Percentiles rank a stretch among this genome's conserved stretches.
Evolutionary conservation across 2,888 invertebrate species (phyloP).

Genomic region (Dicranocentrus wangi): DNA sequence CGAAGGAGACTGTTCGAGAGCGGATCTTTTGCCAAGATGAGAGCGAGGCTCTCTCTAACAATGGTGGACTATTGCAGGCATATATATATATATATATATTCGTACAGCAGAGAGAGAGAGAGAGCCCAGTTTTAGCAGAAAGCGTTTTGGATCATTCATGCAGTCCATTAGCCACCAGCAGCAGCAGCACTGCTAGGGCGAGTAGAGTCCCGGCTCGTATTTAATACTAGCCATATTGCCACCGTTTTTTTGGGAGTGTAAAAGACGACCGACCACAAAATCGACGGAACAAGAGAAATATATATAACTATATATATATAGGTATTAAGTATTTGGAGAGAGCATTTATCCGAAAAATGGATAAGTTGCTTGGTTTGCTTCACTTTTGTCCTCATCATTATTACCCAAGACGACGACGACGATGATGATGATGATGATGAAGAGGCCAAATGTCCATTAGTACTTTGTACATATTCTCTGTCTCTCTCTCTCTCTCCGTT

Average conservation of each 20-base stretch:
- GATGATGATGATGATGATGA: conserved; percentile 46
- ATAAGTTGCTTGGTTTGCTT: conserved; percentile 13
- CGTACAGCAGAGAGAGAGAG: not conserved
- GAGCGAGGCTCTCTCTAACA: not conserved
- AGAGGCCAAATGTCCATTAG: conserved; percentile 65
- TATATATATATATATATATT: not conserved
- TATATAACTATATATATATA: too few relatives aligned
- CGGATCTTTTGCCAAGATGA: not conserved
- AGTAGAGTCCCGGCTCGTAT: not conserved
- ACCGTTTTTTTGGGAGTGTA: too few relatives aligned
- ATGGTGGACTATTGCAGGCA: too few relatives aligned
- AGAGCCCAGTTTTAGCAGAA: too few relatives aligned
- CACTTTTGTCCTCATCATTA: conserved; percentile 33
- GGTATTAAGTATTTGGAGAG: not conserved
- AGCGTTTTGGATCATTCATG: conserved; percentile 41
- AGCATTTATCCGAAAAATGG: conserved; percentile 25
- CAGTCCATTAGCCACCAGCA: conserved; percentile 48
- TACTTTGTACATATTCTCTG: conserved; percentile 31
- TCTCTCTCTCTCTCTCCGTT: conserved; percentile 11
- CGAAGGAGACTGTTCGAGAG: not conserved
- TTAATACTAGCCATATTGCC: conserved; percentile 13
- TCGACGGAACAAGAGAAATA: conserved; percentile 1
- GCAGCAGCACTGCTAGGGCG: not conserved
- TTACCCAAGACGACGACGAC: conserved; percentile 3
- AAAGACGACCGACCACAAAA: conserved; percentile 27